Evolutionary conservation across 2,113 vertebrate genomes (phyloP).

Genomic region (Sula dactylatra): DNA sequence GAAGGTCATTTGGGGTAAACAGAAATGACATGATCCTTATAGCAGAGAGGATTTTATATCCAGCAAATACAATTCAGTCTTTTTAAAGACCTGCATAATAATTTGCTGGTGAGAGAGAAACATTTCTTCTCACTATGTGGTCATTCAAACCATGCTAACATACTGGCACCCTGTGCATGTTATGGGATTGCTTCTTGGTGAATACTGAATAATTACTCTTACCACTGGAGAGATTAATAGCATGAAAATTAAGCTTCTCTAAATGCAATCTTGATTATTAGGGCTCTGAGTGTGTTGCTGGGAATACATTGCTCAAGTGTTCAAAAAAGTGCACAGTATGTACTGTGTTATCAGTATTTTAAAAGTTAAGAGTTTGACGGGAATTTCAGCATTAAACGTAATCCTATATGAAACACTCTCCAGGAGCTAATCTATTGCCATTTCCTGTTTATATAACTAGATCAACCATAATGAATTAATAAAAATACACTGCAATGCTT

Average conservation of each 20-base stretch:
- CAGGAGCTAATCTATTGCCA: conserved; percentile 43
- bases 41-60: not conserved
- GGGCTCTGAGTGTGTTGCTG: not conserved
- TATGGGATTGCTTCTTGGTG: conserved; percentile 38
- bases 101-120: conserved; percentile 5
- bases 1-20: not conserved
- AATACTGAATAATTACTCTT: conserved; percentile 43
- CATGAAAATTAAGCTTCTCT: conserved; percentile 53
- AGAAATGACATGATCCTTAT: not conserved
- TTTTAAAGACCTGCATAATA: conserved; percentile 2
- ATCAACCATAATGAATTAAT: conserved; percentile 34
- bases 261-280: conserved; percentile 47
- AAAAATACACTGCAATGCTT: not conserved
- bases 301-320: not conserved
- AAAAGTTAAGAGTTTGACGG: conserved; percentile 31
- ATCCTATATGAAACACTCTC: conserved; percentile 38
- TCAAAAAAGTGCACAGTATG: conserved; percentile 55
- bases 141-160: conserved; percentile 29
- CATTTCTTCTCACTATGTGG: conserved; percentile 28
- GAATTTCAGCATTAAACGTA: conserved; percentile 53
- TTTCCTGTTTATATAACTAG: conserved; percentile 39
- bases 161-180: conserved; percentile 18
- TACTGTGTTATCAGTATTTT: conserved; percentile 41
- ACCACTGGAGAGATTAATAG: conserved; percentile 53
- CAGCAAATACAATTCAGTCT: not conserved